Conservation (phyloP, 2,888 invertebrate genomes). For the Euplagia quadripunctaria region DNA sequence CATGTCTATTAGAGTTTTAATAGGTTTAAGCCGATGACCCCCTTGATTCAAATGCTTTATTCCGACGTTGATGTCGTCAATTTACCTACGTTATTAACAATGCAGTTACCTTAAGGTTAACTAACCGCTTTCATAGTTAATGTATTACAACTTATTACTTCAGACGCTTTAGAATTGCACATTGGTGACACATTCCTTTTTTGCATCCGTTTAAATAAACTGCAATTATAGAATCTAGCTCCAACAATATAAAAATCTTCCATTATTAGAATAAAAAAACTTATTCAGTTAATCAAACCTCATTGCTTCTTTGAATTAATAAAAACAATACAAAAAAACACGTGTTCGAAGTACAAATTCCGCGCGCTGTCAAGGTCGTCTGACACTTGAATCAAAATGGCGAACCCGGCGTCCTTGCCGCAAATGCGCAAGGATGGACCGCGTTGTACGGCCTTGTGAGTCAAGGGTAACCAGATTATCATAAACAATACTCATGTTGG, state of each 20-base stretch:
- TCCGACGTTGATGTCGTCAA: background rate
- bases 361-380: conserved; percentile 51
- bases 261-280: background rate
- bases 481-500: conserved; percentile 3
- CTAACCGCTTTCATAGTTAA: background rate
- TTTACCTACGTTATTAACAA: background rate
- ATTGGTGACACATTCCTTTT: background rate
- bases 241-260: background rate
- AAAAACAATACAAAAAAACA: conserved; percentile 23
- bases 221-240: background rate
- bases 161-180: background rate
- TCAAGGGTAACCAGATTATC: conserved; percentile 42
- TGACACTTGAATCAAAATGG: conserved; percentile 55
- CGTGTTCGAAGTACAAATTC: conserved; percentile 47
- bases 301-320: conserved; percentile 6
- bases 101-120: background rate
- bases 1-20: background rate
- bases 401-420: conserved; percentile 50
- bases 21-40: background rate
- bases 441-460: conserved; percentile 35
- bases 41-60: background rate
- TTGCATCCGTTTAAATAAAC: background rate
- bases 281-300: background rate
- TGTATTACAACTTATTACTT: too few species aligned
- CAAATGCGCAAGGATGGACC: conserved; percentile 26